Evolutionary conservation across 2,797 vertebrate species (phyloP), one percentile per base, ranked within the genome.

Genomic region (Orientallactaga sibirica): DNA sequence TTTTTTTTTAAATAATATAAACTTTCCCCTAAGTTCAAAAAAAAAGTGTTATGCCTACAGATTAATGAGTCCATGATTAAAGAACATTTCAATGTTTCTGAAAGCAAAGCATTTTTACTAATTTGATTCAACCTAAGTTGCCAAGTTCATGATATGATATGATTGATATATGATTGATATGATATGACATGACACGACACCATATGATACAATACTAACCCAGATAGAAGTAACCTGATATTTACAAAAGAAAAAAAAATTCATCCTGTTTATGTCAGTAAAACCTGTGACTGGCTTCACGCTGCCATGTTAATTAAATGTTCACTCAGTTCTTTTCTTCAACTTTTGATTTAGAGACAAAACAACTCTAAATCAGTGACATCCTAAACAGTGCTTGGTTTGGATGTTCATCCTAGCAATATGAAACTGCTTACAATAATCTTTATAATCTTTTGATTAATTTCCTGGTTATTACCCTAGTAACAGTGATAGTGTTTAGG

Each of bases 31-130:
- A 79, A 70, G 3, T 79, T 71, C 7, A 27, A 48, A 52, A 76
- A 74, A 68, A 74, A 70, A 85, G 12, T 92, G 25, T 19, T 90
- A 48, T 74, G 24, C 19, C 15, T 61, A 27, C 2, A 58, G 33
- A 85, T 37, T 90, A 84, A 83, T 41, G 25, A 80, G 86, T 37
- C 22, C 25, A 73, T 37, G 18, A 84, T 83, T 27, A 73, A 7
- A 62, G 24, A 78, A 29, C 86, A n/a, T 16, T 29, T 91, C 19
- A 77, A 20, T 29, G 86, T 4, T 33, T 80, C 58, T 70, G 1
- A 85, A 93, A 81, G 62, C 43, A 92, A 95, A 87, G 52, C 12
- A 61, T 5, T 73, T 85, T 92, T 94, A 64, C 22, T 81, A 9
- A 27, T 43, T 19, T 81, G n/a, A 82, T 79, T 67, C 58, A 89